A percentile compares a stretch with the other conserved stretches of the same genome.
These are phyloP conservation scores for Ricordea florida DNA, from an alignment of 92 coral and sea anemone species.

Conservation along the genomic window DNA sequence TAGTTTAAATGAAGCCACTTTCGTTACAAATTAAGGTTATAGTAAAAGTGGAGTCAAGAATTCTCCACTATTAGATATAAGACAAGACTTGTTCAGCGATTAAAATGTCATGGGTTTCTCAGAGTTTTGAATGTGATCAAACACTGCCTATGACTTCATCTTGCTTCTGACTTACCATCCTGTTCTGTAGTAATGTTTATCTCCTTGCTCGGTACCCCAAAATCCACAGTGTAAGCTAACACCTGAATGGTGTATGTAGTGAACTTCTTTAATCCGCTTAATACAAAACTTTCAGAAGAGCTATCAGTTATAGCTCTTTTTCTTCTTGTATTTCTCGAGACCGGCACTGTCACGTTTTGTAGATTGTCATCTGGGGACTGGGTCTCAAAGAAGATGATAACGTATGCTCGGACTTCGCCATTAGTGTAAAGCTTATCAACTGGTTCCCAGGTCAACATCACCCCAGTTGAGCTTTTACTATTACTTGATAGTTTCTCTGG, in stretches of 20 bases:
- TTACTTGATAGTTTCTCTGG: conserved; percentile 58
- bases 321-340: conserved; percentile 16
- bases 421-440: conserved; percentile 60
- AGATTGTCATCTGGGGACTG: conserved; percentile 15
- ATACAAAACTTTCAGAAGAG: conserved; percentile 29
- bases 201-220: conserved; percentile 74
- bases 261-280: conserved; percentile 63
- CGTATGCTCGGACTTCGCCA: conserved; percentile 63
- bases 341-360: conserved; percentile 32
- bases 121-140: no score
- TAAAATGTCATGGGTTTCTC: no score
- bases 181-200: conserved; percentile 69
- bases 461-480: conserved; percentile 34
- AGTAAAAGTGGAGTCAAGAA: no score
- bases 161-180: conserved; percentile 55
- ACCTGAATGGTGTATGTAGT: conserved; percentile 81
- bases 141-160: no score
- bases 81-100: no score
- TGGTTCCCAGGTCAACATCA: conserved; percentile 58
- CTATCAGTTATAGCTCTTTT: conserved; percentile 34
- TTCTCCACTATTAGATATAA: no score
- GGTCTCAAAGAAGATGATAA: conserved; percentile 32
- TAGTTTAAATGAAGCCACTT: no score
- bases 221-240: conserved; percentile 72
- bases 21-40: no score